Evolutionary conservation across 2,113 vertebrate species (phyloP), one percentile per base, ranked within the genome.

Genomic region (Anguilla rostrata): DNA sequence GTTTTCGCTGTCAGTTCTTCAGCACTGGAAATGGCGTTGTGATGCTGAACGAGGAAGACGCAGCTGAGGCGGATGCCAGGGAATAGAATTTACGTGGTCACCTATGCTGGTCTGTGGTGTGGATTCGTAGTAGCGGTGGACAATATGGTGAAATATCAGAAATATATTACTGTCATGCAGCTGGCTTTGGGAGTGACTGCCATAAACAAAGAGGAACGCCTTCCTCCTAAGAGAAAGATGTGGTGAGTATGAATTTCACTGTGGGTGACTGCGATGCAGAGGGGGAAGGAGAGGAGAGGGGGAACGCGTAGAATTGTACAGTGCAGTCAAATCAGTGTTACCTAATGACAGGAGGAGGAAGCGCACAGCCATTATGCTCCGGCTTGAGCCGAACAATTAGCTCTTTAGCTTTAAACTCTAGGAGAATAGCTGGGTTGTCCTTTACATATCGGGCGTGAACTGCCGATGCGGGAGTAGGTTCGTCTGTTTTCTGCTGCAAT

Each of bases 111-210:
- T 93, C 96, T 96, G 96, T 96, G 96, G 96, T 94, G 97, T 96
- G 96, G 96, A 96, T 94, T 92, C 90, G 91, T 91, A 95, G 96
- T 95, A 95, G 96, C 95, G 96, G 96, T 95, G 96, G 96, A 94
- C 93, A 94, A 96, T 53, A 53, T 53, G 96, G 98, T 99, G 97
- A 98, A 98, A 96, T 99, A 99, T 94, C 98, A 99, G 97, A 98
- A 99, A 95, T 99, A 99, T 96, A 98, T 99, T 95, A 99, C 97
- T 95, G 97, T 99, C 94, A 96, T 99, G 97, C 98, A 99, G 97
- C 97, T 99, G 97, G 98, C 98, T 96, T 96, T 99, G 94, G 98
- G 98, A 96, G 97, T 99, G 96, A 98, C 97, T 94, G 97, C 98
- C 94, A 96, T 95, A 96, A 99, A 99, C 97, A 96, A 98, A 96